A percentile compares a stretch with the other conserved stretches of the same genome.
phyloP scores from a whole-genome alignment of 2,797 vertebrate species.

The Apodemus agrarius region DNA sequence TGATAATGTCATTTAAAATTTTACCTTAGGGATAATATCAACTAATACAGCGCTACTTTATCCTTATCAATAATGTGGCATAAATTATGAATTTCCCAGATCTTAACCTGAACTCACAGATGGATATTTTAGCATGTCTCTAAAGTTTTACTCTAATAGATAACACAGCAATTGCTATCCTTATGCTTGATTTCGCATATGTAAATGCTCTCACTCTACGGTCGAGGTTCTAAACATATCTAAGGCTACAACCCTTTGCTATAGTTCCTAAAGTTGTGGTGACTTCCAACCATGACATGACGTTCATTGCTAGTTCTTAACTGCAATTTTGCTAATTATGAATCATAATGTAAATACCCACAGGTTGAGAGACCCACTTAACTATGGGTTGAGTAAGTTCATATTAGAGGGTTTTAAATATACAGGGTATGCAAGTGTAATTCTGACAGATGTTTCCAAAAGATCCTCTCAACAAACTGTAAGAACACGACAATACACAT shows the following conservation, averaged over 20 bases:
- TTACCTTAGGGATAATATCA: background rate
- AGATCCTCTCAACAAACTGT: background rate
- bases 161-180: background rate
- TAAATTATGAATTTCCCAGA: background rate
- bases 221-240: background rate
- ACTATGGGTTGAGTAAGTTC: background rate
- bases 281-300: background rate
- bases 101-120: background rate
- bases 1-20: background rate
- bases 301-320: background rate
- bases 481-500: background rate
- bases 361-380: background rate
- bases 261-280: background rate
- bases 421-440: background rate
- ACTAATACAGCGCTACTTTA: background rate
- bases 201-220: background rate
- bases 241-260: background rate
- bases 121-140: background rate
- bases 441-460: constrained; percentile 30
- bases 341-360: background rate
- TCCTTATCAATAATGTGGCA: background rate
- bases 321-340: background rate
- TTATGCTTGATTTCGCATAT: background rate
- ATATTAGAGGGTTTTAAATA: background rate
- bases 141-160: background rate